Evolutionary conservation across 2,797 vertebrate species (phyloP), one percentile per base, ranked within the genome.

Genomic region (Octomys mimax): DNA sequence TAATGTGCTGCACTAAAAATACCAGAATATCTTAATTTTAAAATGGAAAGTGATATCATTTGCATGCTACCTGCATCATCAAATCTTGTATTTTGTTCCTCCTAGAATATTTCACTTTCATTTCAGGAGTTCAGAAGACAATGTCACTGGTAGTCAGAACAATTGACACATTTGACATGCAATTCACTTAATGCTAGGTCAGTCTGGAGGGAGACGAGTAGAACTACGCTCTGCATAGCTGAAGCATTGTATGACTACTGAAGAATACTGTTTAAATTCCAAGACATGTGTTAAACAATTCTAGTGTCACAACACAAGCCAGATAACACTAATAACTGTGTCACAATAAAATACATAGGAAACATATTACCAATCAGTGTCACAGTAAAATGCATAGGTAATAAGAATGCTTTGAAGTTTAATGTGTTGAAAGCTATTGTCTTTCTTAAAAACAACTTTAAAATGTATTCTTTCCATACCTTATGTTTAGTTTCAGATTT

Each of bases 151-250:
- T 89, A 95, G 90, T 96, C 94, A 92, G 75, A 97, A 66, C 54
- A 83, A 94, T 57, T 96, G 94, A 96, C 81, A 91, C 0, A 77
- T 22, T 78, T 97, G 97, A 97, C 94, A 97, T 93, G 39, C 95
- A 98, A 96, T 98, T 96, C 97, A 94, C 61, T 96, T 98, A 97
- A 96, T 93, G 92, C 39, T 95, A 46, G 57, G 94, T 97, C 95
- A 96, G 57, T 31, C 46, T 96, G 70, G n/a, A 95, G 97, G 95
- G 95, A 97, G 95, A n/a, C 5, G 3, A 75, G n/a, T 92, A 22
- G 49, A 54, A n/a, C 57, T 87, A 28, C 8, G n/a, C 54, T 39
- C 59, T 61, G 70, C 95, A 83, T 91, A 31, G 62, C 62, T 73
- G 71, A 66, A 78, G 90, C 39, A 54, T 22, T 71, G 1, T 64